A percentile compares a stretch with the other conserved stretches of the same genome.
Conservation (phyloP, 2,113 vertebrate genomes). For the Zootoca vivipara region DNA sequence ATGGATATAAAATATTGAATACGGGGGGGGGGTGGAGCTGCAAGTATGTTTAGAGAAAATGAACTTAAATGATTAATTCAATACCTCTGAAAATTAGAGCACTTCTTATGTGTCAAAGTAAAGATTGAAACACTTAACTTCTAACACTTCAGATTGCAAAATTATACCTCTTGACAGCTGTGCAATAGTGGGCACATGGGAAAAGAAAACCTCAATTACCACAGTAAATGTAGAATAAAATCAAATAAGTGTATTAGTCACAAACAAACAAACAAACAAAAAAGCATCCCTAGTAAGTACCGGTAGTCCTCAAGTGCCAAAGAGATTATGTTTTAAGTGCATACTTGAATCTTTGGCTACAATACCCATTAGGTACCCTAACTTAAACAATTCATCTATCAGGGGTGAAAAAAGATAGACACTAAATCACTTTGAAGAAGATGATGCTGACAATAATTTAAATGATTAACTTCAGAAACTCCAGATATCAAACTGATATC, state of each 20-base stretch:
- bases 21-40: background rate
- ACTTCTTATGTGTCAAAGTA: background rate
- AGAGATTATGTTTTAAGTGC: background rate
- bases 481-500: background rate
- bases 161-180: rapidly evolving
- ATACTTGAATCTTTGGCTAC: background rate
- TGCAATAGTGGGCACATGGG: background rate
- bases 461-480: background rate
- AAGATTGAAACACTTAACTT: rapidly evolving
- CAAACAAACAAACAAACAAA: background rate
- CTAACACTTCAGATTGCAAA: background rate
- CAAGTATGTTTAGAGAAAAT: background rate
- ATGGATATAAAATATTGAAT: background rate
- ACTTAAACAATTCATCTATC: background rate
- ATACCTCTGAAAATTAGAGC: background rate
- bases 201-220: background rate
- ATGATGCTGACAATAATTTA: background rate
- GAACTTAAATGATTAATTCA: background rate
- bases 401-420: background rate
- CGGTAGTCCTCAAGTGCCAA: background rate
- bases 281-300: background rate
- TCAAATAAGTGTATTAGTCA: constrained; percentile 3
- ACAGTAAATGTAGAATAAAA: background rate
- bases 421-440: background rate
- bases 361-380: background rate